These are phyloP conservation scores for Arothron firmamentum DNA, from an alignment of 2,113 vertebrate genomes.

Conservation along the genomic window DNA sequence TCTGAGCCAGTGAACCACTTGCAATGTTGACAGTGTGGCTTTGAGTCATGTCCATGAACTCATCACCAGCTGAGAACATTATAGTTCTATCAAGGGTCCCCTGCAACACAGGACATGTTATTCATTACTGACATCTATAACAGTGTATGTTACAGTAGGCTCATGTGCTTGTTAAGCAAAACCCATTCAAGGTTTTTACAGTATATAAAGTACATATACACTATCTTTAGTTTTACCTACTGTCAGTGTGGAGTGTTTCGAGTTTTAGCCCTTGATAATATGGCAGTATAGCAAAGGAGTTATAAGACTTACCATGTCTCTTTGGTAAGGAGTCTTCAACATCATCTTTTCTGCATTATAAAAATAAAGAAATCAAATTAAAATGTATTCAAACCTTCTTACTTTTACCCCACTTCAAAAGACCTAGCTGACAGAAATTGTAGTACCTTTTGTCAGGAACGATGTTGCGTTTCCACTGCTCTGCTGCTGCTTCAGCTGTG, in stretches of 20 bases:
- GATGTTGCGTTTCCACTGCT: conserved; percentile 5
- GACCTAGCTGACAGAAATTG: not conserved
- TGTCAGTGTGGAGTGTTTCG: not conserved
- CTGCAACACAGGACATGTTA: conserved; percentile 28
- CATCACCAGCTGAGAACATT: conserved; percentile 75
- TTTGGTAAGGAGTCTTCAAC: conserved; percentile 27
- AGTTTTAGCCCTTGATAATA: not conserved
- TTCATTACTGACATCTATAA: too few relatives aligned
- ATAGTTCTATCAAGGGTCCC: conserved; percentile 64
- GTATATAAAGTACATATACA: too few relatives aligned
- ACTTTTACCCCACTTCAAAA: not conserved
- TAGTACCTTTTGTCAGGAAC: conserved; percentile 31
- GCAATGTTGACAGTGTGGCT: conserved; percentile 29
- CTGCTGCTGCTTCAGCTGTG: conserved; percentile 5
- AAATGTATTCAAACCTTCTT: not conserved
- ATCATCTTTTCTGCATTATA: conserved; percentile 11
- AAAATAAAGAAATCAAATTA: not conserved
- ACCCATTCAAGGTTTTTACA: too few relatives aligned
- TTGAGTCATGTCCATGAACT: conserved; percentile 83
- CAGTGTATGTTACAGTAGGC: too few relatives aligned
- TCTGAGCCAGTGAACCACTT: not conserved
- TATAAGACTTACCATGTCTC: conserved; percentile 17
- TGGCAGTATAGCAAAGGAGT: not conserved
- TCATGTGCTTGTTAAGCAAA: too few relatives aligned
- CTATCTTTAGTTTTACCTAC: too few relatives aligned